Conservation (phyloP, 2,797 vertebrate genomes). For the Gephyroberyx darwinii region DNA sequence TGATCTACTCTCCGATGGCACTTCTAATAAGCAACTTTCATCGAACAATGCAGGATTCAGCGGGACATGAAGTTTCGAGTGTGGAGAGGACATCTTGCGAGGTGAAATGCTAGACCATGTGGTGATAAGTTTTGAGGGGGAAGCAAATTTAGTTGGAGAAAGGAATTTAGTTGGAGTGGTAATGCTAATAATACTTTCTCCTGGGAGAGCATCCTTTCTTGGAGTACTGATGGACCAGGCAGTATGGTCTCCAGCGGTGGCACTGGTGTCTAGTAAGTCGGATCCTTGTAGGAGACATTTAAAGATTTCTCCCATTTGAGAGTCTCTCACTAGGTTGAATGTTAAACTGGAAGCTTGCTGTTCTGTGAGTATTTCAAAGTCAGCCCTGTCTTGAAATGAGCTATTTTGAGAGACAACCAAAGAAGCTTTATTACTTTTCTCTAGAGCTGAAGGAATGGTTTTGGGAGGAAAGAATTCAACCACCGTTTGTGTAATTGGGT, state of each 20-base stretch:
- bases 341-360: conserved; percentile 93
- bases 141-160: conserved; percentile 72
- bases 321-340: conserved; percentile 94
- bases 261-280: conserved; percentile 86
- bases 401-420: conserved; percentile 69
- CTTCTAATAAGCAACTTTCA: conserved; percentile 94
- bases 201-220: conserved; percentile 70
- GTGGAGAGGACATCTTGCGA: conserved; percentile 78
- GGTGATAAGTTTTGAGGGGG: conserved; percentile 81
- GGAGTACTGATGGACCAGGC: conserved; percentile 79
- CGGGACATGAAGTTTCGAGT: conserved; percentile 75
- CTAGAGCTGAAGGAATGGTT: conserved; percentile 50
- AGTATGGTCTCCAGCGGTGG: conserved; percentile 64
- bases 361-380: conserved; percentile 92
- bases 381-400: conserved; percentile 81
- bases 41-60: conserved; percentile 91
- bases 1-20: conserved; percentile 81
- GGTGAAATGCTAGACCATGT: conserved; percentile 86
- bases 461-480: conserved; percentile 38
- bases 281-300: conserved; percentile 94
- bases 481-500: conserved; percentile 1
- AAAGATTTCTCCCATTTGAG: conserved; percentile 98
- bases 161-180: conserved; percentile 81
- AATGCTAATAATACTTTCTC: conserved; percentile 72
- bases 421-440: conserved; percentile 54